Base-by-base conservation (phyloP, 2,113 vertebrate genomes). In the Holacanthus passer region DNA sequence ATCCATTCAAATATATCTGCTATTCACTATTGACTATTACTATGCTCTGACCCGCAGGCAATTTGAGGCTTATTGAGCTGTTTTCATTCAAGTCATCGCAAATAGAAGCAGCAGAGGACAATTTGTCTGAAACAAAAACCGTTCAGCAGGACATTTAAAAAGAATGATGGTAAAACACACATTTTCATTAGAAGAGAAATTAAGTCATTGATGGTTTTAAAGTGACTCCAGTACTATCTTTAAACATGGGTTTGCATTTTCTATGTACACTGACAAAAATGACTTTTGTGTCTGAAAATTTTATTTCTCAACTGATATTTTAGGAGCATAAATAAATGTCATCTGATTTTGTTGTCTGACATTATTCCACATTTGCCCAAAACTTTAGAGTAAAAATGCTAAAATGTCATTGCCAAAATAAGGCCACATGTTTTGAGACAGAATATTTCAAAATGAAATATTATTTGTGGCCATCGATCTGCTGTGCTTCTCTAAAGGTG, bases 1-100 rank as follows among this genome's bases (percentile, higher is more conserved):
- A 72, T 72, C 8, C 12, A 50, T 56, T 82, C 19, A 68, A 29
- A 60, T 48, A 58, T 7, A 64, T 27, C 71, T 48, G 11, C 6
- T 55, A 2, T 67, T 81, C 10, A 43, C 27, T 19, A 2, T 5
- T 48, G 45, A 55, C 58, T 32, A n/a, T n/a, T n/a, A n/a, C n/a
- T n/a, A n/a, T 55, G 5, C 11, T 71, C n/a, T 7, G 17, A 58
- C 24, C 66, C 4, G 0, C 4, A 3, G 22, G 48, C 16, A 65
- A 27, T 17, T 69, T 24, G 35, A 16, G 55, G 12, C 27, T 47
- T 16, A 14, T n/a, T 24, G 32, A 77, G n/a, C 9, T 35, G 20
- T 56, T 35, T 69, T 70, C 19, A 77, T 22, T 73, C 2, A 56
- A 55, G 2, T 71, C 17, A 24, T 3, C 35, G 0, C 45, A 2